phyloP scores from a whole-genome alignment of 2,113 vertebrate species.

The Oophaga pumilio region DNA sequence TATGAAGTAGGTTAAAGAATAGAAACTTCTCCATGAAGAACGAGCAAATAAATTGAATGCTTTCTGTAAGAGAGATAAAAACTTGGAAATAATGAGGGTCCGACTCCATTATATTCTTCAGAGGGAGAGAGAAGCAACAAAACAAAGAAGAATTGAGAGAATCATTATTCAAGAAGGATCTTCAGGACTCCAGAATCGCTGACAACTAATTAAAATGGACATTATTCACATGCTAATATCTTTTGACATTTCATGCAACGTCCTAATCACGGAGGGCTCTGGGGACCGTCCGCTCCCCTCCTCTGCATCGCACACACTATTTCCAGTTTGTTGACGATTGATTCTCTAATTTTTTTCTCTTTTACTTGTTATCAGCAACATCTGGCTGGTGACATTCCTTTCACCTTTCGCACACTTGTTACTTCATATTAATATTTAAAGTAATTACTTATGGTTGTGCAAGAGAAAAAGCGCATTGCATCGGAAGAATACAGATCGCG shows the following conservation, averaged over 20 bases:
- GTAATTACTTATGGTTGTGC: background rate
- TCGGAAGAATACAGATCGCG: background rate
- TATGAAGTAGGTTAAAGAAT: too few relatives aligned
- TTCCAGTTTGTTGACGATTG: background rate
- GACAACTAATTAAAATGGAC: constrained; percentile 51
- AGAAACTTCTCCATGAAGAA: too few relatives aligned
- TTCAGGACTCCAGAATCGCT: constrained; percentile 11
- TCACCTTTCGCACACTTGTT: constrained; percentile 41
- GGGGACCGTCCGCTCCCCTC: background rate
- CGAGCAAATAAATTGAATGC: background rate
- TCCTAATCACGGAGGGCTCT: constrained; percentile 21
- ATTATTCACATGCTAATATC: constrained; percentile 47
- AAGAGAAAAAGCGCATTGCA: background rate
- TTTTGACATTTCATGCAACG: constrained; percentile 47
- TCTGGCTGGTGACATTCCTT: constrained; percentile 43
- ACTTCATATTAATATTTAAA: constrained; percentile 37
- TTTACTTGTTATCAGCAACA: constrained; percentile 16
- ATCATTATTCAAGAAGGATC: constrained; percentile 24
- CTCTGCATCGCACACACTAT: constrained; percentile 24
- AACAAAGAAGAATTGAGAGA: background rate
- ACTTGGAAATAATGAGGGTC: background rate
- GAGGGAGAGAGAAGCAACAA: background rate
- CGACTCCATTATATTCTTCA: background rate
- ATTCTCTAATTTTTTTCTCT: constrained; percentile 21
- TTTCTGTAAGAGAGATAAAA: background rate